These are phyloP conservation scores for Drosophila differens DNA, from an alignment of 2,888 invertebrate genomes.

Conservation along the genomic window DNA sequence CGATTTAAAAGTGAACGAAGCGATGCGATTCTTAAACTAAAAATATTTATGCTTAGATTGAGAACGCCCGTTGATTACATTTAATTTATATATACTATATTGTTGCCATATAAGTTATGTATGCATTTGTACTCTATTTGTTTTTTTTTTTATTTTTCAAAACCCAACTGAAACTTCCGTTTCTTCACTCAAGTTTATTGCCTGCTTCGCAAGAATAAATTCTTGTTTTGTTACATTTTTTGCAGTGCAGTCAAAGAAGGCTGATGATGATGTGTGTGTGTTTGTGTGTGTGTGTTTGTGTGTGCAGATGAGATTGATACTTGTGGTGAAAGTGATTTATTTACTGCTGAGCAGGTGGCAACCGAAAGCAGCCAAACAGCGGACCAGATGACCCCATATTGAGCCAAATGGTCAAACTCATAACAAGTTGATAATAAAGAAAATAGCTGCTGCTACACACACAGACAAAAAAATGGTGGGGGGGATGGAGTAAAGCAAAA, in stretches of 20 bases:
- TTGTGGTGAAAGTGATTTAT: constrained; percentile 79
- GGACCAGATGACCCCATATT: constrained; percentile 67
- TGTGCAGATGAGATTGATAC: constrained; percentile 73
- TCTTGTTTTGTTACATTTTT: background rate
- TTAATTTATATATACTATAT: background rate
- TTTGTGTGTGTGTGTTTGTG: constrained; percentile 15
- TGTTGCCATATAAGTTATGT: background rate
- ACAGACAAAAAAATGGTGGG: background rate
- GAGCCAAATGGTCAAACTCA: constrained; percentile 71
- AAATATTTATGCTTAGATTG: background rate
- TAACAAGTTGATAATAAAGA: constrained; percentile 78
- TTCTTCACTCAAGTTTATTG: background rate
- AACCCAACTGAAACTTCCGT: background rate
- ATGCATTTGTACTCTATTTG: background rate
- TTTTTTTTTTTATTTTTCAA: background rate
- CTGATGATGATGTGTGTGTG: constrained; percentile 16
- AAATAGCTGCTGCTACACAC: constrained; percentile 25
- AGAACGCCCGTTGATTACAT: background rate
- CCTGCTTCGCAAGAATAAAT: background rate
- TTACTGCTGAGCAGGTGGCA: constrained; percentile 57
- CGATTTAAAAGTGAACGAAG: background rate
- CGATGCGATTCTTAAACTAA: background rate
- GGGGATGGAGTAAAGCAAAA: background rate
- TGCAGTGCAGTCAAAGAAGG: constrained; percentile 16
- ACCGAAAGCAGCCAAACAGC: constrained; percentile 18